phyloP scores from a whole-genome alignment of 2,797 vertebrate species.

The Cetoscarus ocellatus region DNA sequence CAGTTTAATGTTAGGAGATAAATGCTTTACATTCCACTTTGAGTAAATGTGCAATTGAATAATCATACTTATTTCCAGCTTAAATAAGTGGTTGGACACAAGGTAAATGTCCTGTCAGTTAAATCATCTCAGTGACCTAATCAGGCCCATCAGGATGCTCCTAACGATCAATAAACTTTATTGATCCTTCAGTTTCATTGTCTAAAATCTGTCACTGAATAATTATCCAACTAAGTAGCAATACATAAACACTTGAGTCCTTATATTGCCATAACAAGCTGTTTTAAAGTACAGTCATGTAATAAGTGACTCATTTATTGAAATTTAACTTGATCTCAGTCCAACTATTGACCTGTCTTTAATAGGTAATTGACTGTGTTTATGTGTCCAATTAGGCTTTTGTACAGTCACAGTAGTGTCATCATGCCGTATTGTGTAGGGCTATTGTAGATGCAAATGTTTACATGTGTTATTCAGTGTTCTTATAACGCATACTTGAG shows the following conservation, averaged over 20 bases:
- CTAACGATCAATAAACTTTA: slow-evolving; percentile 26
- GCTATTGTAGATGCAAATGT: neutral
- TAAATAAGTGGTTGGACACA: neutral
- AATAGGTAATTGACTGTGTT: slow-evolving; percentile 16
- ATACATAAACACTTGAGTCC: slow-evolving; percentile 1
- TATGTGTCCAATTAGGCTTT: slow-evolving; percentile 14
- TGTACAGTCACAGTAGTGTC: neutral
- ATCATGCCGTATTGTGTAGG: neutral
- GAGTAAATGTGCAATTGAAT: neutral
- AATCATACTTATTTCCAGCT: slow-evolving; percentile 4
- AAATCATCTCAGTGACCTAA: slow-evolving; percentile 20
- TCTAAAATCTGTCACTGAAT: slow-evolving; percentile 24
- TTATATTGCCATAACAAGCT: slow-evolving; percentile 20
- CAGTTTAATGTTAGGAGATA: neutral
- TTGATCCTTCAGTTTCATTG: slow-evolving; percentile 23
- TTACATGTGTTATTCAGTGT: neutral
- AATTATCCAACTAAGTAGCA: slow-evolving; percentile 30
- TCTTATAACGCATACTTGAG: neutral
- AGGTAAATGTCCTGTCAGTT: neutral
- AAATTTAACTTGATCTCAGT: slow-evolving; percentile 16
- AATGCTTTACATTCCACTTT: too few species aligned
- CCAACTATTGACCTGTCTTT: slow-evolving; percentile 6
- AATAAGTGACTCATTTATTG: slow-evolving; percentile 5
- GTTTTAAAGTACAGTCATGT: slow-evolving; percentile 2
- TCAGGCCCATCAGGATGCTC: slow-evolving; percentile 26